These are phyloP conservation scores for Rhimphoctona megacephalus DNA, from an alignment of 2,888 invertebrate genomes.

Conservation along the genomic window DNA sequence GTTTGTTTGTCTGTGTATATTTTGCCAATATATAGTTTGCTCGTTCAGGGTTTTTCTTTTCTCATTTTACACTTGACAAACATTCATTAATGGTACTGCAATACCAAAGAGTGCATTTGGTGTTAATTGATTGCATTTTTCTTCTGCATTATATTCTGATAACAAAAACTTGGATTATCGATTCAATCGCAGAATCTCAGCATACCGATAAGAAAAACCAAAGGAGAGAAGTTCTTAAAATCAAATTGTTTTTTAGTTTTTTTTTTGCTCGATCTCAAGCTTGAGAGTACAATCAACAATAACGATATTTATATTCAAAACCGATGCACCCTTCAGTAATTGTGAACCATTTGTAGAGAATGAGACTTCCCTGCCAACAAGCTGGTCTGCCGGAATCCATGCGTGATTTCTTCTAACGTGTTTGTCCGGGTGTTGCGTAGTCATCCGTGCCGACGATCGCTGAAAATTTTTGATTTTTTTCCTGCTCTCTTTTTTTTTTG, in stretches of 20 bases:
- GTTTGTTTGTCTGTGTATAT: background rate
- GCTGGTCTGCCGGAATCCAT: constrained; percentile 84
- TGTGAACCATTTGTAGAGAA: constrained; percentile 84
- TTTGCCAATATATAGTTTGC: constrained; percentile 24
- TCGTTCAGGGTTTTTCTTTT: constrained; percentile 65
- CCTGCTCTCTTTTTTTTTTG: constrained; percentile 47
- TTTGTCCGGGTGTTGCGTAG: constrained; percentile 80
- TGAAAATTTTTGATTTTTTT: constrained; percentile 80
- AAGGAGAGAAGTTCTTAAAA: background rate
- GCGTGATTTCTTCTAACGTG: constrained; percentile 81
- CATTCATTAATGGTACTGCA: constrained; percentile 81
- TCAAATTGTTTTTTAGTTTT: background rate
- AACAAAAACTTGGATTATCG: background rate
- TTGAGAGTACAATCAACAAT: background rate
- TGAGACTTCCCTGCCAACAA: constrained; percentile 85
- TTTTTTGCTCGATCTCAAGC: background rate
- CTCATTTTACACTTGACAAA: constrained; percentile 80
- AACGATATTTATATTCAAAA: constrained; percentile 37
- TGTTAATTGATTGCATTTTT: background rate
- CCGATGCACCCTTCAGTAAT: constrained; percentile 83
- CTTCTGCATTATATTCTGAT: background rate
- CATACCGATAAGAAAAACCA: background rate
- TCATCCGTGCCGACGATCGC: constrained; percentile 81
- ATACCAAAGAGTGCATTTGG: constrained; percentile 82
- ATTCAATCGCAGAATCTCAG: background rate